Evolutionary conservation across 2,797 vertebrate species (phyloP).

Genomic region (Netta rufina): DNA sequence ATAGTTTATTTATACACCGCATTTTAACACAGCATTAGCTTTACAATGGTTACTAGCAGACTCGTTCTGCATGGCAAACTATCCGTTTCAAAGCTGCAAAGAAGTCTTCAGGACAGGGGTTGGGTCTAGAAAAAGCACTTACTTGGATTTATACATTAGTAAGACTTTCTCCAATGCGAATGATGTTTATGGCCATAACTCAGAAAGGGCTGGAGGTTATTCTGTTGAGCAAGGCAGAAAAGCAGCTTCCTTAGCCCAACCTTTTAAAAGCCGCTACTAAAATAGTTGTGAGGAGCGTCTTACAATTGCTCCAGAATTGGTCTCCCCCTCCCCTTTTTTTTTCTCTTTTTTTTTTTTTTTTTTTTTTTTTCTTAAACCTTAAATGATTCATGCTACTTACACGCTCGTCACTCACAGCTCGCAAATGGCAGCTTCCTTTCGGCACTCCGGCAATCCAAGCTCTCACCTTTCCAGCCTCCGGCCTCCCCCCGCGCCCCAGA

Average conservation of each 20-base stretch:
- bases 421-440: slow-evolving; percentile 75
- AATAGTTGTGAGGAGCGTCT: slow-evolving; percentile 43
- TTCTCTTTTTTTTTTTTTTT: fast-evolving
- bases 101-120: background rate
- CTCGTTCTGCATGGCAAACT: background rate
- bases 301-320: slow-evolving; percentile 32
- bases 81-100: slow-evolving; percentile 19
- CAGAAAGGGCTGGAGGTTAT: slow-evolving; percentile 22
- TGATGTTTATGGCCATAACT: background rate
- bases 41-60: background rate
- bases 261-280: slow-evolving; percentile 37
- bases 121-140: background rate
- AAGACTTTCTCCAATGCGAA: background rate
- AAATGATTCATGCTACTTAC: slow-evolving; percentile 67
- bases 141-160: slow-evolving; percentile 35
- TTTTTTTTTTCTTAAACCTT: background rate
- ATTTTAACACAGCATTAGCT: slow-evolving; percentile 23
- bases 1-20: slow-evolving; percentile 15
- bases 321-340: background rate
- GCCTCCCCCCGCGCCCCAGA: slow-evolving; percentile 1
- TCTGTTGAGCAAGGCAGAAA: background rate
- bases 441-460: slow-evolving; percentile 53
- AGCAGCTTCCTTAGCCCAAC: background rate
- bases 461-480: slow-evolving; percentile 64
- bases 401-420: slow-evolving; percentile 71